These are phyloP conservation scores for Irena cyanogastra DNA, from an alignment of 2,113 vertebrate species.

Conservation along the genomic window DNA sequence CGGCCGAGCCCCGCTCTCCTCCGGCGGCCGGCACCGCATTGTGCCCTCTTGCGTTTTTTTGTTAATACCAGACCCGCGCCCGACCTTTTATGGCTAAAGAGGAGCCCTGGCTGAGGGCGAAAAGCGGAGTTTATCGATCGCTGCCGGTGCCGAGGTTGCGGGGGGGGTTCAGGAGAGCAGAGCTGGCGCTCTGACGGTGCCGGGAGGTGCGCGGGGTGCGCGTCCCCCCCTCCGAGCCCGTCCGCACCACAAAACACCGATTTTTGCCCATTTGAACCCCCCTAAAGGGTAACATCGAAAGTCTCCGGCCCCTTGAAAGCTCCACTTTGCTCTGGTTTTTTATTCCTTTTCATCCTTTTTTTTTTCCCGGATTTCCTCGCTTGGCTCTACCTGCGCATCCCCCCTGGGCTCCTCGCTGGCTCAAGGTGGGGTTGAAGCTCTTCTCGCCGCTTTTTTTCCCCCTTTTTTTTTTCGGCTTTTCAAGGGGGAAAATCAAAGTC, in stretches of 20 bases:
- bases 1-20: background rate
- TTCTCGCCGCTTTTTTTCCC: too few relatives aligned
- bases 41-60: slow-evolving; percentile 67
- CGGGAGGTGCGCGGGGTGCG: background rate
- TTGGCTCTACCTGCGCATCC: slow-evolving; percentile 1
- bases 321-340: background rate
- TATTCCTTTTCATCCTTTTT: fast-evolving
- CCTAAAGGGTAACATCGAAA: fast-evolving
- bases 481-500: background rate
- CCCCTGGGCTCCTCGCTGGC: background rate
- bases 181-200: background rate
- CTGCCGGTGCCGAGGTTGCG: too few relatives aligned
- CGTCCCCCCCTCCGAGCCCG: background rate
- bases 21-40: background rate
- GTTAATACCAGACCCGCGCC: background rate
- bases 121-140: slow-evolving; percentile 1
- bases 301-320: background rate
- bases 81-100: background rate
- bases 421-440: background rate
- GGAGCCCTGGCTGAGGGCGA: background rate
- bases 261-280: background rate
- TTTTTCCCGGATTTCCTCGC: background rate
- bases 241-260: background rate
- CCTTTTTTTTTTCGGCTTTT: too few relatives aligned
- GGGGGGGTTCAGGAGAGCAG: background rate